Conservation (phyloP, 2,797 vertebrate genomes). For the Sebastolobus alascanus region DNA sequence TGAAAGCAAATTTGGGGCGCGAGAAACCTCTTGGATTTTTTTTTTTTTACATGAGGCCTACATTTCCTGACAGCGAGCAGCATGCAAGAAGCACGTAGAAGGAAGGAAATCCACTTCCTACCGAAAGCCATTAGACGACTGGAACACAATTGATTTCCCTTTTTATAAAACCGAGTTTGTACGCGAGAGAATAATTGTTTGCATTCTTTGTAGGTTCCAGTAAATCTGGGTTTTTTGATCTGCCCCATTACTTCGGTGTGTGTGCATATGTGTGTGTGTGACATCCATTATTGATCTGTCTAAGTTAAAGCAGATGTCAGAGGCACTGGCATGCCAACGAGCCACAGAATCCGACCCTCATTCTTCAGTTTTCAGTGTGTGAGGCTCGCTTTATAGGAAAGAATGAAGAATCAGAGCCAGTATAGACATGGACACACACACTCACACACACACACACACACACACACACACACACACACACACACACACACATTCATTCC, state of each 20-base stretch:
- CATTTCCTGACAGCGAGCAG: constrained; percentile 40
- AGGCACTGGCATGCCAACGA: constrained; percentile 31
- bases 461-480: background rate
- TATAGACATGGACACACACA: constrained; percentile 45
- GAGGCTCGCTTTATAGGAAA: constrained; percentile 58
- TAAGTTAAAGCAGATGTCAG: constrained; percentile 71
- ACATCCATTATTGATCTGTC: constrained; percentile 67
- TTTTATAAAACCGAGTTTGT: constrained; percentile 1
- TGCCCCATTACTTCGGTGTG: background rate
- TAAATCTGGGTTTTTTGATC: background rate
- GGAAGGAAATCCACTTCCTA: constrained; percentile 65
- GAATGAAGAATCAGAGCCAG: constrained; percentile 58
- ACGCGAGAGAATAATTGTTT: background rate
- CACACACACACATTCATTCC: constrained; percentile 38
- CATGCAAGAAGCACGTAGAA: constrained; percentile 3
- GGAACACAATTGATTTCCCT: background rate
- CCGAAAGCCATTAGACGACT: constrained; percentile 40
- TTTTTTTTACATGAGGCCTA: constrained; percentile 5
- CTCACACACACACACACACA: background rate
- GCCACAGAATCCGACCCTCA: constrained; percentile 42
- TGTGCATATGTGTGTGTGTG: constrained; percentile 6
- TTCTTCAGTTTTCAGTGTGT: constrained; percentile 53
- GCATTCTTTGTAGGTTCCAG: background rate
- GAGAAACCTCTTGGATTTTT: background rate
- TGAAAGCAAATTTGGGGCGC: constrained; percentile 40